Evolutionary conservation across 2,888 invertebrate genomes (phyloP).

Genomic region (Xestia c-nigrum): DNA sequence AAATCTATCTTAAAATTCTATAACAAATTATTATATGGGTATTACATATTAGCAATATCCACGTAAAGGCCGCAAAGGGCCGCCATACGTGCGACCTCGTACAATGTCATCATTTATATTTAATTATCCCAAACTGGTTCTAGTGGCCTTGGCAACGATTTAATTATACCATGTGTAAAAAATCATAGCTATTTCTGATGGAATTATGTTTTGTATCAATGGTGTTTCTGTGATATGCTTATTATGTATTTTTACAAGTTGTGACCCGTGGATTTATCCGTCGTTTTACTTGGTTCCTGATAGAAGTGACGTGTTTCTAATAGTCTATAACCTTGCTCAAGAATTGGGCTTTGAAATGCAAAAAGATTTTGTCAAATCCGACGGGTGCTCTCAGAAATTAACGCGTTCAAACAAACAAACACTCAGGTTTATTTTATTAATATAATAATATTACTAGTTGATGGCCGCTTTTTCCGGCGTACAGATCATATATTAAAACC

Average conservation of each 20-base stretch:
- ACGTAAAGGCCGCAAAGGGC: slow-evolving; percentile 39
- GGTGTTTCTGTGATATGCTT: slow-evolving; percentile 20
- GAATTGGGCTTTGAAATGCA: not conserved
- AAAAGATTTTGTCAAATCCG: not conserved
- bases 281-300: not conserved
- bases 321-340: not conserved
- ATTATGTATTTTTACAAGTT: too few relatives aligned
- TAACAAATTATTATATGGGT: not conserved
- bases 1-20: not conserved
- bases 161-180: slow-evolving; percentile 45
- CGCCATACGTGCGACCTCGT: slow-evolving; percentile 34
- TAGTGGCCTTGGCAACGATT: slow-evolving; percentile 57
- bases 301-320: not conserved
- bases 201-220: slow-evolving; percentile 29
- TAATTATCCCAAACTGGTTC: slow-evolving; percentile 54
- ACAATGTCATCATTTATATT: slow-evolving; percentile 53
- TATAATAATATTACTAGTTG: too few relatives aligned
- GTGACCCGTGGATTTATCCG: not conserved
- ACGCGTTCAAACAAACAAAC: not conserved
- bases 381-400: not conserved
- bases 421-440: too few relatives aligned
- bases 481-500: too few relatives aligned
- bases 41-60: slow-evolving; percentile 30
- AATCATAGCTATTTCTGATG: slow-evolving; percentile 47
- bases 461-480: too few relatives aligned